Base-by-base conservation (phyloP, 2,113 vertebrate genomes). In the Neogobius melanostomus region DNA sequence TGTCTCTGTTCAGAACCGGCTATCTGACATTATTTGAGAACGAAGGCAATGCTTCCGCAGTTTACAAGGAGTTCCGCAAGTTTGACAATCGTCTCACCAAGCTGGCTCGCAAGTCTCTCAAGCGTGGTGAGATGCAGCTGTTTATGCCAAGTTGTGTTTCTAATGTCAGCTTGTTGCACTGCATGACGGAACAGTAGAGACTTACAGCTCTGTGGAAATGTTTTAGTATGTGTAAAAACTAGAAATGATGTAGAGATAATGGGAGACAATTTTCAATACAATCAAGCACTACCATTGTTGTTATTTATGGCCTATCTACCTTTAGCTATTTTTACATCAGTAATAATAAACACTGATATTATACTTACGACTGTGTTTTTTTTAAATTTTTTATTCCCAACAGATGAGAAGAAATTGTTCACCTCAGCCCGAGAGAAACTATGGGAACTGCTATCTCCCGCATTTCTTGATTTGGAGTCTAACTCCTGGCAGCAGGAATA, bases 401-500 rank as follows among this genome's bases (percentile, higher is more conserved):
- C 75, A 91, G 94, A 28, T 6, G 93, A 93, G 54, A 84, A 78
- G 46, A 82, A 90, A 68, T 82, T 28, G 2, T 90, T 54, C 1
- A 12, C 45, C 16, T 71, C 16, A 0, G 80, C 85, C 8, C 92
- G 83, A 68, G 66, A 83, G 48, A 77, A 2, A 12, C 91, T 97
- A 52, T 93, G 93, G 93, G 77, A 92, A 17, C 81, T 92, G 51
- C 67, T 92, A 28, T 80, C 90, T 11, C 76, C 87, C 0, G 17
- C 76, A 43, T 72, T 73, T 7, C 68, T 85, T 74, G 74, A 56
- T 5, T 65, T 82, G 0, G 77, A 85, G 0, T 53, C 62, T 43
- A 87, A 82, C 68, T 80, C 82, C 14, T 96, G 94, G 95, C 87
- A 95, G 66, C 84, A 90, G 76, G 91, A 80, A 36, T 97, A 95